Evolutionary conservation across 2,797 vertebrate species (phyloP), one percentile per base, ranked within the genome.

Genomic region (Telmatherina bonti): DNA sequence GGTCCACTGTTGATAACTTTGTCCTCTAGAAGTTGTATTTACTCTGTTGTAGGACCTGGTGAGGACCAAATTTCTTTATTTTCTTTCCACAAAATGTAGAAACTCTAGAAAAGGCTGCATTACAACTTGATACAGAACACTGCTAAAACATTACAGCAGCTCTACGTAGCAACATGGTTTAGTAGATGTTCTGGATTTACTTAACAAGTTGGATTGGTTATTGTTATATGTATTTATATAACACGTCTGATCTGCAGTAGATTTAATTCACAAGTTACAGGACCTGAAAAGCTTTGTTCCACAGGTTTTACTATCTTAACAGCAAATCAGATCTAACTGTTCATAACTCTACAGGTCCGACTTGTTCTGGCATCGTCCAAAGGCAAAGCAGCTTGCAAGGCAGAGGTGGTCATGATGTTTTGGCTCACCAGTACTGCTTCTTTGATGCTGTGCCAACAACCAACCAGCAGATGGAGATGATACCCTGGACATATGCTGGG

Each of bases 391-490:
- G 20, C 51, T 61, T 29, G 11, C 31, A 31, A 59, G 29, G 51
- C 41, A 6, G 65, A 62, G 24, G 67, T 7, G 7, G 3, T 55
- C 36, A 11, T 64, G 47, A n/a, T 24, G 30, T 62, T 57, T 52
- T 47, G 41, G 57, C 52, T 57, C 51, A 56, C 35, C 36, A 22
- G 26, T 33, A 35, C 52, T 22, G 1, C 35, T 8, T 53, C 18
- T 58, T 35, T 80, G 53, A 63, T 64, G 82, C 29, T 59, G 68
- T 83, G 68, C 71, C 57, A 41, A 33, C 30, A 52, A 68, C 26
- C 51, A 31, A 12, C 87, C 87, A 86, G 86, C 72, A 91, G 90
- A 67, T 84, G 91, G 90, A 65, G 88, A 76, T 74, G 62, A 82
- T 38, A 74, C 55, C 62, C 45, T 45, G 53, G 30, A n/a, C 30